phyloP scores from a whole-genome alignment of 1,140 invertebrate genomes.

The Drosophila kepulauana region DNA sequence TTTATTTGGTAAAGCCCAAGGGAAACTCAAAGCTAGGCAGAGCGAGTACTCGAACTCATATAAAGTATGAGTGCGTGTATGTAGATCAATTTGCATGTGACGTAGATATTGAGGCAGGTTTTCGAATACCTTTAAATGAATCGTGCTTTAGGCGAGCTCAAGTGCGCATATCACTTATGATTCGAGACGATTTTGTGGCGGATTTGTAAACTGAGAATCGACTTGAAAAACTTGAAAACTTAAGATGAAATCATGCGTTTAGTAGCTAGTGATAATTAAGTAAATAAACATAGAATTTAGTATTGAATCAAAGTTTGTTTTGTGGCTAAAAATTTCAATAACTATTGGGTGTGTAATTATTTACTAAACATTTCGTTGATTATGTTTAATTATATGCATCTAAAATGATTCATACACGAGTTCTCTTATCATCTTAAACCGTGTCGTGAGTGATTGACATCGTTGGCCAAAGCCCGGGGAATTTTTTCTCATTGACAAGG shows the following conservation, averaged over 20 bases:
- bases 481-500: conserved; percentile 27
- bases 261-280: neutral
- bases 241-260: neutral
- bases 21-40: neutral
- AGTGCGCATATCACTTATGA: neutral
- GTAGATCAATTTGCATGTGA: conserved; percentile 20
- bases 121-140: conserved; percentile 28
- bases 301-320: neutral
- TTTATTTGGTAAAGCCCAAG: conserved; percentile 19
- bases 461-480: conserved; percentile 30
- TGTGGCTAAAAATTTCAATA: neutral
- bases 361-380: neutral
- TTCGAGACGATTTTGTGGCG: too few species aligned
- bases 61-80: neutral
- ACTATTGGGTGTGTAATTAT: neutral
- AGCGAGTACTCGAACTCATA: neutral
- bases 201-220: neutral
- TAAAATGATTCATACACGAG: neutral
- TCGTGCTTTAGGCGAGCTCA: neutral
- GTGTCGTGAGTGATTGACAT: conserved; percentile 55
- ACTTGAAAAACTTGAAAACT: neutral
- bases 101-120: conserved; percentile 50
- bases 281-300: neutral
- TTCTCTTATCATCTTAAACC: conserved; percentile 16
- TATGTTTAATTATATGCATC: neutral